Evolutionary conservation across 2,797 vertebrate species (phyloP).

Genomic region (Rousettus madagascariensis): DNA sequence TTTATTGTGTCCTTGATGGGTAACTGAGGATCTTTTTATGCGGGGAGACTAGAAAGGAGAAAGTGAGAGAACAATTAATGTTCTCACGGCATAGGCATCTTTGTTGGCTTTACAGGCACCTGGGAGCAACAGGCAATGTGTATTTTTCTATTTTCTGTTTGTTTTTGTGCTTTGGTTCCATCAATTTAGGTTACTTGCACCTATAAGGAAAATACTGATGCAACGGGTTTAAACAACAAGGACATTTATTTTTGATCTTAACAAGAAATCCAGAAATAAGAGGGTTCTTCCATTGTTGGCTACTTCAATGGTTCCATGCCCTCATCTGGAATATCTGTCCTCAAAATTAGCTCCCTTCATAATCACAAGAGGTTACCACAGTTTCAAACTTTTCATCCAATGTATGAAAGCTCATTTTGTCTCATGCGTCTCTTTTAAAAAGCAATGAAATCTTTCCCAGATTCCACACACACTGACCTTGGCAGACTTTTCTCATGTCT

Average conservation of each 20-base stretch:
- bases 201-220: not conserved
- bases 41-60: not conserved
- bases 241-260: not conserved
- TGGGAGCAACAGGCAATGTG: not conserved
- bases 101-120: not conserved
- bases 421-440: not conserved
- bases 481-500: not conserved
- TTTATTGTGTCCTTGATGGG: not conserved
- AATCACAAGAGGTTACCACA: not conserved
- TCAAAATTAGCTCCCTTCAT: not conserved
- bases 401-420: not conserved
- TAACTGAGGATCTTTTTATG: not conserved
- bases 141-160: not conserved
- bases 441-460: not conserved
- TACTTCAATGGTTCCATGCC: not conserved
- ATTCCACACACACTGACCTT: not conserved
- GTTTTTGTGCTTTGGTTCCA: not conserved
- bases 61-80: not conserved
- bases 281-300: not conserved
- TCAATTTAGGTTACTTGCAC: not conserved
- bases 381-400: not conserved
- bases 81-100: not conserved
- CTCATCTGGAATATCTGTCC: not conserved
- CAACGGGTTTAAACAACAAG: not conserved
- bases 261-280: not conserved